Conservation (phyloP, 2,113 vertebrate genomes). For the Oreochromis niloticus region DNA sequence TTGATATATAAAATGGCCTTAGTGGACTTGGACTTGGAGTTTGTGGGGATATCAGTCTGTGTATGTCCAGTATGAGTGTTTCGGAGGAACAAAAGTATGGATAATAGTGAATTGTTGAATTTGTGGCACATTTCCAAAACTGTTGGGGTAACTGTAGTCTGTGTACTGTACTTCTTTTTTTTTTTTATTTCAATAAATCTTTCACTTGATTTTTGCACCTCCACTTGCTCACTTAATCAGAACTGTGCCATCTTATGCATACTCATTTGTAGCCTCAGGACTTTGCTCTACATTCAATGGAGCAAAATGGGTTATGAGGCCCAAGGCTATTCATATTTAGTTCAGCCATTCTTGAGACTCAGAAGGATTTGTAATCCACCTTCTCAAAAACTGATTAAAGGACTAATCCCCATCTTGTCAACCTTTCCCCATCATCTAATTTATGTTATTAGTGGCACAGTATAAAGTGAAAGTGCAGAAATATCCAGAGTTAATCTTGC, state of each 20-base stretch:
- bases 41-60: not conserved
- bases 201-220: not conserved
- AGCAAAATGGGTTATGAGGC: slow-evolving; percentile 53
- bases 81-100: not conserved
- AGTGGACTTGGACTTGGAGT: not conserved
- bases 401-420: not conserved
- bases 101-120: not conserved
- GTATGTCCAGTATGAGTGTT: not conserved
- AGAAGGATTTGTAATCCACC: slow-evolving; percentile 1
- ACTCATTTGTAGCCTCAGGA: slow-evolving; percentile 46
- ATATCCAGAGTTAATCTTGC: not conserved
- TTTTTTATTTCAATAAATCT: not conserved
- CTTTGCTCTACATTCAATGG: slow-evolving; percentile 53
- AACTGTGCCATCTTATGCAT: slow-evolving; percentile 37
- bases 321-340: slow-evolving; percentile 37
- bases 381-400: not conserved
- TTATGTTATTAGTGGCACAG: not conserved
- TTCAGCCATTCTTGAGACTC: slow-evolving; percentile 13
- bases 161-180: not conserved
- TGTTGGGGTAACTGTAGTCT: not conserved
- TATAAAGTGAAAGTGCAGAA: not conserved
- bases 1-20: not conserved
- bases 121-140: not conserved
- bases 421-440: not conserved
- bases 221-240: not conserved